These are phyloP conservation scores for Apodemia mormo DNA, from an alignment of 2,888 invertebrate genomes.

Conservation along the genomic window DNA sequence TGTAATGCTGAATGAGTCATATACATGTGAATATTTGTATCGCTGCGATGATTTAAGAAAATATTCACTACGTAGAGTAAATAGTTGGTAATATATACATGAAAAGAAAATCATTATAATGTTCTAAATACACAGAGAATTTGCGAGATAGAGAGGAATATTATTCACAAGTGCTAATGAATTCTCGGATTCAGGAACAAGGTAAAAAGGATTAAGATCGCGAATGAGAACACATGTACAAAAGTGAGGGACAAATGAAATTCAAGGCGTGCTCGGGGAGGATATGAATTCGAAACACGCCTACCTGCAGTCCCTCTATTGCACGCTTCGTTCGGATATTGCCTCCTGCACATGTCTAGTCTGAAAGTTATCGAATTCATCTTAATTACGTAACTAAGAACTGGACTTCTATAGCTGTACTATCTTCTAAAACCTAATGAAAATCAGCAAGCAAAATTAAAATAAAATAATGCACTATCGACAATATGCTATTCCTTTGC, in stretches of 20 bases:
- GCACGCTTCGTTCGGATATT: constrained; percentile 96
- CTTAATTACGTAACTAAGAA: constrained; percentile 30
- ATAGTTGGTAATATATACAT: constrained; percentile 39
- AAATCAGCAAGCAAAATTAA: constrained; percentile 30
- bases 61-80: constrained; percentile 38
- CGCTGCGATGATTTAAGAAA: constrained; percentile 28
- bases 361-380: constrained; percentile 88
- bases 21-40: constrained; percentile 30
- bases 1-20: constrained; percentile 31
- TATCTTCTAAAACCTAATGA: constrained; percentile 24
- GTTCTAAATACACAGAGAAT: constrained; percentile 39
- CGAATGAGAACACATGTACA: constrained; percentile 58
- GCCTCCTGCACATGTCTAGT: constrained; percentile 99
- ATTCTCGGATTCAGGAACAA: constrained; percentile 51
- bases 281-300: constrained; percentile 66
- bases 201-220: constrained; percentile 47
- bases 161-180: constrained; percentile 80
- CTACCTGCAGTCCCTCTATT: constrained; percentile 99
- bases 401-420: constrained; percentile 14
- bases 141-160: constrained; percentile 46
- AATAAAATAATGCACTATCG: constrained; percentile 30
- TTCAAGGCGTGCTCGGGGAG: constrained; percentile 72
- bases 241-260: constrained; percentile 64
- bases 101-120: constrained; percentile 36
- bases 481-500: constrained; percentile 33